Evolutionary conservation across 2,797 vertebrate species (phyloP), one percentile per base, ranked within the genome.

Genomic region (Pyrocephalus nanus): DNA sequence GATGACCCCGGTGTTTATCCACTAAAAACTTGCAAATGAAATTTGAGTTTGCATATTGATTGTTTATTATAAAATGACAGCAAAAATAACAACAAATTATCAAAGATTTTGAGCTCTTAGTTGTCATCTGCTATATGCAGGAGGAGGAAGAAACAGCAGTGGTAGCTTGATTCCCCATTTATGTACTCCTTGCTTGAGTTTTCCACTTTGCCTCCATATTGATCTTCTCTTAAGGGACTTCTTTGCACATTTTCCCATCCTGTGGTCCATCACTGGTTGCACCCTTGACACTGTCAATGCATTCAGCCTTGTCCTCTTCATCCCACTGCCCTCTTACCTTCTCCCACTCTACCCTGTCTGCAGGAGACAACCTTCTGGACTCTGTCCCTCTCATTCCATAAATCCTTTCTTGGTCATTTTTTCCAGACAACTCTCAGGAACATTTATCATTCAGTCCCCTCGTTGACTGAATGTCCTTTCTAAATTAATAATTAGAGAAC

Each of bases 401-500:
- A 82, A 90, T 90, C 48, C 51, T 15, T 67, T 74, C 36, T 64
- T 38, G 27, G 51, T 84, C 48, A 15, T 90, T 93, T 91, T 90
- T 61, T 40, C 45, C 53, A 78, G 55, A 66, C 36, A 84, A 53
- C 32, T 86, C 43, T 84, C 66, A 73, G 80, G 29, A 53, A 57
- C 21, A 11, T 93, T 86, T 78, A 71, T 92, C 74, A 93, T 84
- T 36, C 45, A 62, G 47, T 83, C 29, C 36, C 53, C 65, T 92
- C 70, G 34, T 42, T 69, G 38, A 77, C 53, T 77, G 64, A 76
- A 70, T 38, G 69, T 85, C 90, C 80, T 96, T 88, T 89, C 86
- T 95, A 92, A 96, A 96, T 93, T 88, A 97, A 90, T 95, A 82
- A 95, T 87, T 87, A 80, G 96, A 93, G 60, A 93, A 88, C 74